Percentiles rank a stretch among this genome's conserved stretches.
These are phyloP conservation scores for Amblyjoppa proteus DNA, from an alignment of 2,888 invertebrate species.

Conservation along the genomic window DNA sequence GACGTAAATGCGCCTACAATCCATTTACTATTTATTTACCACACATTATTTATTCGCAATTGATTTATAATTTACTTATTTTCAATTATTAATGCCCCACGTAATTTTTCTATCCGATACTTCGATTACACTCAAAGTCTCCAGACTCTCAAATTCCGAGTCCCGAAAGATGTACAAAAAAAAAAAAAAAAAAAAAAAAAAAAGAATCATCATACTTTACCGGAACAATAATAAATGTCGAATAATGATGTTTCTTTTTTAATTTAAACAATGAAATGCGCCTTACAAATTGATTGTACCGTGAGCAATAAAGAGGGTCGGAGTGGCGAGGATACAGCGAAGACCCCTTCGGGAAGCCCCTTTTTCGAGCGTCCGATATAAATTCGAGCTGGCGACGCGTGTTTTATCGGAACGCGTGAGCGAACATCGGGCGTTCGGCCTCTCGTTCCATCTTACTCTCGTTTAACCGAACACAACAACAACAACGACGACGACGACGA, in stretches of 20 bases:
- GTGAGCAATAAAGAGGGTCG: slow-evolving; percentile 29
- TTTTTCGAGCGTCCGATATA: slow-evolving; percentile 39
- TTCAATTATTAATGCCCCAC: too few species aligned
- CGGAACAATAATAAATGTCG: background rate
- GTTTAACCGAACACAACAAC: slow-evolving; percentile 51
- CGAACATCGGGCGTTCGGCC: slow-evolving; percentile 22
- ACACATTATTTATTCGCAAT: too few species aligned
- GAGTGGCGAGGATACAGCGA: slow-evolving; percentile 16
- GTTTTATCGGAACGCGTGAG: slow-evolving; percentile 51
- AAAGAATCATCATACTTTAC: background rate
- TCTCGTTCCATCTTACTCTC: slow-evolving; percentile 27
- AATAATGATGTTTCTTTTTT: background rate
- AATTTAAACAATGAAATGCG: background rate
- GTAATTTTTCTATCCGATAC: too few species aligned
- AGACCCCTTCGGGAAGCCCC: background rate
- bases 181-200: too few species aligned
- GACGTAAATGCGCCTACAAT: too few species aligned
- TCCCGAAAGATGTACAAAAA: too few species aligned
- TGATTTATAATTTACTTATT: too few species aligned
- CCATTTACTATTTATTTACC: too few species aligned
- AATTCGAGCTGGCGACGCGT: slow-evolving; percentile 50
- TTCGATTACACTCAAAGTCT: too few species aligned
- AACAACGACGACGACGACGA: slow-evolving; percentile 34
- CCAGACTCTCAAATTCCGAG: too few species aligned
- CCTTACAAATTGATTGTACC: slow-evolving; percentile 16